Evolutionary conservation across 1,140 invertebrate genomes (phyloP), one percentile per base, ranked within the genome.

Genomic region (Heterodera schachtii): DNA sequence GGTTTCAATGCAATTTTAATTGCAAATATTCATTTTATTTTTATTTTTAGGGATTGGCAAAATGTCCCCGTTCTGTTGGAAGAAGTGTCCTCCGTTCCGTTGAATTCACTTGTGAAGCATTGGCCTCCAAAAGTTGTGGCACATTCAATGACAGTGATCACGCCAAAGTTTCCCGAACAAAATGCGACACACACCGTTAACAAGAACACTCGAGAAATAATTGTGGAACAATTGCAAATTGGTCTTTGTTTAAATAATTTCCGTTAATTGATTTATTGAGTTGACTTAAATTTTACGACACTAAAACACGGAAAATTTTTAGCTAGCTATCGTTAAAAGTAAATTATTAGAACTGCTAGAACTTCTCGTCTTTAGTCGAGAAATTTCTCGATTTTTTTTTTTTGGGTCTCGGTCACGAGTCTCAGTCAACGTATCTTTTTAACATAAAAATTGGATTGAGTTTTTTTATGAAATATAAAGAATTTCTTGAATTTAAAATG

Each of bases 101-200:
- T 76, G 41, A 75, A 76, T 76, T n/a, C 16, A 76, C 47, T 60
- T 76, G 75, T 41, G 21, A 16, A 41, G n/a, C 57, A 13, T 76
- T 66, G 66, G 66, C 57, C 31, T 57, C 60, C 44, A 60, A 60
- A 52, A 60, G 3, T 21, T 19, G 57, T 19, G 5, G 47, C 16
- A 52, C 11, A 52, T 47, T 64, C 52, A 57, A 76, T 76, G 75
- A 57, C 75, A 52, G 66, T 76, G 21, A 76, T 76, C 6, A 64
- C 75, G 5, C 75, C 75, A 19, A 57, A 16, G n/a, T 76, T 76
- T 76, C 75, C 75, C 21, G 75, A 76, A 57, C 75, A 76, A 31
- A 76, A 76, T 57, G 75, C 66, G n/a, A 66, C 75, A 7, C 57
- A 57, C 66, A 76, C 52, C 46, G 19, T 76, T n/a, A 76, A 76